Conservation (phyloP, 2,888 invertebrate species). For the Crematogaster levior region DNA sequence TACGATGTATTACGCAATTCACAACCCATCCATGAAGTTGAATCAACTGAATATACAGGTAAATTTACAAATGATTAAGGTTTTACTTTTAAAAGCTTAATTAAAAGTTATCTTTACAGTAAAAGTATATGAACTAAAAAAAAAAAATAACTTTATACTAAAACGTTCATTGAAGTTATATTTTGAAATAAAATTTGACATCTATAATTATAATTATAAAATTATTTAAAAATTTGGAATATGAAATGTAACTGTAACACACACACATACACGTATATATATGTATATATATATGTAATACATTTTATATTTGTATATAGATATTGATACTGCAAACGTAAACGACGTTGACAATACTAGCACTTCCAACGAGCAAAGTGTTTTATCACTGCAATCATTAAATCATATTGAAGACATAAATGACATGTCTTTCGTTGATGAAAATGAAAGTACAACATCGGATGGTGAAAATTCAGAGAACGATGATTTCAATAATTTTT, state of each 20-base stretch:
- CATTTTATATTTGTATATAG: neutral
- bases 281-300: neutral
- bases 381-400: neutral
- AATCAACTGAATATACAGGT: neutral
- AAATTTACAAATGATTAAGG: neutral
- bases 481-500: neutral
- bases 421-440: neutral
- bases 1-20: neutral
- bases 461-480: neutral
- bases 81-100: neutral
- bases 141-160: neutral
- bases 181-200: no score
- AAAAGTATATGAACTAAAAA: neutral
- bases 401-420: neutral
- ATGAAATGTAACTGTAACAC: neutral
- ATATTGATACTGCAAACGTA: neutral
- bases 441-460: no score
- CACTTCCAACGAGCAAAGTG: neutral
- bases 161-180: neutral
- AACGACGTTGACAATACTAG: neutral
- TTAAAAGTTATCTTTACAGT: neutral
- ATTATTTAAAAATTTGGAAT: neutral
- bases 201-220: neutral
- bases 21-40: neutral
- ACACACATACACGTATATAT: neutral